Conservation (phyloP, 2,888 invertebrate species). For the Athalia cordata region DNA sequence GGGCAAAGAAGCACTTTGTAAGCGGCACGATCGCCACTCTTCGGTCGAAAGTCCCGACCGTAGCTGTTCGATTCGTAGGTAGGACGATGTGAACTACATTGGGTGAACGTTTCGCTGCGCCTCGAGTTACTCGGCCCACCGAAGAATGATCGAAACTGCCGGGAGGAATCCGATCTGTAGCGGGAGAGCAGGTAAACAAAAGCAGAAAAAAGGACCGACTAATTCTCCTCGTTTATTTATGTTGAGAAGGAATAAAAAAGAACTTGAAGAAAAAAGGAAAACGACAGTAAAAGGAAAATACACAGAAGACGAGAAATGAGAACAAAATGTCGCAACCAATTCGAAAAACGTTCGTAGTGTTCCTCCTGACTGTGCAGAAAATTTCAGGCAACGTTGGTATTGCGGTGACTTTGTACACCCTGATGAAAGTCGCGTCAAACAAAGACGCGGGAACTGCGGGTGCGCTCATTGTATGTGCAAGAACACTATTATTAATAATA, state of each 20-base stretch:
- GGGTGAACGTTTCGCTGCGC: conserved; percentile 2
- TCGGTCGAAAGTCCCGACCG: not conserved
- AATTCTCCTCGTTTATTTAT: too few relatives aligned
- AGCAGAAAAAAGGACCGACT: not conserved
- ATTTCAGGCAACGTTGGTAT: conserved; percentile 15
- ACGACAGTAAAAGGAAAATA: not conserved
- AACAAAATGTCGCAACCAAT: conserved; percentile 17
- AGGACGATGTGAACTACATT: conserved; percentile 10
- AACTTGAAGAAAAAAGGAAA: not conserved
- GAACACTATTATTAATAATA: conserved; percentile 28
- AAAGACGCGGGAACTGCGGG: conserved; percentile 11
- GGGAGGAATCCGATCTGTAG: not conserved
- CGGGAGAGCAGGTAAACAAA: not conserved
- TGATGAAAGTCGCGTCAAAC: conserved; percentile 34
- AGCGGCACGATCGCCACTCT: conserved; percentile 34
- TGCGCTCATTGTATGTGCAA: conserved; percentile 12
- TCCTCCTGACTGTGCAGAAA: conserved; percentile 23
- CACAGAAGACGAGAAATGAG: not conserved
- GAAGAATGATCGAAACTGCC: conserved; percentile 3
- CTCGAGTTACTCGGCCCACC: conserved; percentile 22
- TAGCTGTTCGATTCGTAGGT: not conserved
- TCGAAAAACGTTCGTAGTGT: conserved; percentile 1
- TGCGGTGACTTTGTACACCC: not conserved
- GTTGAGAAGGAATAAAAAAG: not conserved
- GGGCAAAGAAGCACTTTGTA: conserved; percentile 44